Base-by-base conservation (phyloP, 2,888 invertebrate species). In the Agonopterix heracliana region DNA sequence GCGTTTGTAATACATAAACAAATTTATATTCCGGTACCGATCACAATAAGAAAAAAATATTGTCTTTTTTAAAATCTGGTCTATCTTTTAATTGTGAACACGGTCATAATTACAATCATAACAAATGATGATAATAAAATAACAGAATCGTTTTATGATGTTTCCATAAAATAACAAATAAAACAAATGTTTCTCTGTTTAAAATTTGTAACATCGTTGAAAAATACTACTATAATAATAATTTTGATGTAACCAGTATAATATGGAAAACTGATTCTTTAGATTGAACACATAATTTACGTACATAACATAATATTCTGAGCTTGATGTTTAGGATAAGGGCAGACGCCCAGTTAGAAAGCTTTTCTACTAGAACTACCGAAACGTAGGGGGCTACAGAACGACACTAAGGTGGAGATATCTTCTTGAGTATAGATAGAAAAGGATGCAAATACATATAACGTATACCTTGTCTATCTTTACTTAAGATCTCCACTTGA, bases 221-320 rank as follows among this genome's bases (percentile, higher is more conserved):
- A 66, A 65, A 63, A 67, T 69, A 66, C 58, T 68, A 48, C 41
- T 38, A 38, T 38, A 38, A 38, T 38, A 66, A 64, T 65, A 59
- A 56, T 64, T 66, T 71, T 67, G 66, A 62, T 71, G 64, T 74
- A 66, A 74, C 76, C 71, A 74, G 71, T 14, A 34, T 63, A 65
- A 61, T 64, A 57, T 66, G 57, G 71, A 70, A 69, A 74, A 77
- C 69, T 69, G 66, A 65, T 72, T 71, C 61, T 56, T 53, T 52
- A 57, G 64, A 60, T 68, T 83, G 84, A 84, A 84, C 84, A 83
- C 83, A 82, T 81, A 72, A 71, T 75, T 81, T 69, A 74, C 73
- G 67, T 68, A 66, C 58, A 49, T 56, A 57, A 54, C 54, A 52
- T 42, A 44, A 56, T 57, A 58, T n/a, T 58, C 68, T 61, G 71